Evolutionary conservation across 2,113 vertebrate genomes (phyloP), one percentile per base, ranked within the genome.

Genomic region (Nothobranchius kuhntae): DNA sequence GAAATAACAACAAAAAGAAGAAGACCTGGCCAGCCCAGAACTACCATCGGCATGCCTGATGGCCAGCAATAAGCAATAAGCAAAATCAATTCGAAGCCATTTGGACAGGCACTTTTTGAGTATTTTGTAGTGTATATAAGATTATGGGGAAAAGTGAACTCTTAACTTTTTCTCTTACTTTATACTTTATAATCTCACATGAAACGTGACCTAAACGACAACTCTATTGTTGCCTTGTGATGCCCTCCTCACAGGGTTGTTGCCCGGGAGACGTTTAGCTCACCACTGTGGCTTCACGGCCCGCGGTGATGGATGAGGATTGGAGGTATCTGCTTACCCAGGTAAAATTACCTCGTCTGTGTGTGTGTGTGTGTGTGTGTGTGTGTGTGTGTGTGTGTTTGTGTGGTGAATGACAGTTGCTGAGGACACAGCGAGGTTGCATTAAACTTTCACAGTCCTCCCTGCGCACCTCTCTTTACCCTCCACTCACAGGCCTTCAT

Each of bases 381-480:
- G 48, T 51, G 48, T 68, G 61, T 54, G 80, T 70, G 71, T 75
- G 56, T 58, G 62, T 60, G 66, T 59, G 75, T 9, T 53, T 48
- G 46, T 50, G 48, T 51, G 48, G 38, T 75, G 78, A 78, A 24
- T 71, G 73, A 75, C 73, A 62, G 45, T 57, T 7, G n/a, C 64
- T 21, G 45, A 69, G 73, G 53, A 65, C 67, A 52, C 48, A 40
- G 83, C 60, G 68, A 2, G 47, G 78, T 21, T 30, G 53, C 84
- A 89, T 89, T 88, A 84, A 88, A 86, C 75, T 86, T 90, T 89
- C 67, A 89, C 81, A 75, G 71, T 14, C 30, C 77, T 75, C 68
- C 71, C 61, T 2, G 42, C 48, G 9, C 53, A 51, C 56, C 53
- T 75, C 62, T 51, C 76, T 59, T 59, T 75, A 51, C 73, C 68